phyloP scores from a whole-genome alignment of 2,113 vertebrate species.

The Sinocyclocheilus grahami region DNA sequence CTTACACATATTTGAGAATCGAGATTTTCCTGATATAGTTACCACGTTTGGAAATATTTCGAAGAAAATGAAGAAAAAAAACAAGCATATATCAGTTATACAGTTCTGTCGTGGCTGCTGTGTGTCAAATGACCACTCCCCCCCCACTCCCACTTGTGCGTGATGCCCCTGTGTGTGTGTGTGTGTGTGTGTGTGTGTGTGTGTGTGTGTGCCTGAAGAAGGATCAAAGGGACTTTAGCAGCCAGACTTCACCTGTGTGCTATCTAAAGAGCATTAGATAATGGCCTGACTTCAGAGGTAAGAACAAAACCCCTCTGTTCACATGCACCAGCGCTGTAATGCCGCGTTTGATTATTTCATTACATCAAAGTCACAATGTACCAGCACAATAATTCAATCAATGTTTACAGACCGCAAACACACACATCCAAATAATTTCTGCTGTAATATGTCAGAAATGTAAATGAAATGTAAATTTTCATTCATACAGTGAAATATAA shows the following conservation, averaged over 20 bases:
- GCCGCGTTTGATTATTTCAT: background rate
- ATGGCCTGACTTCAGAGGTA: conserved; percentile 17
- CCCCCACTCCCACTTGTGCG: too few species aligned
- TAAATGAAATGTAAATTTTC: background rate
- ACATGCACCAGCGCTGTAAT: conserved; percentile 6
- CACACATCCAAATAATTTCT: conserved; percentile 7
- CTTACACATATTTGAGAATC: too few species aligned
- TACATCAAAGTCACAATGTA: too few species aligned
- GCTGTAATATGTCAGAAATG: background rate
- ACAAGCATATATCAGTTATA: too few species aligned
- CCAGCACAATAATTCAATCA: too few species aligned
- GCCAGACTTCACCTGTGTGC: conserved; percentile 27
- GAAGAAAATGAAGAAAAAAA: too few species aligned
- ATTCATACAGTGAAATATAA: background rate
- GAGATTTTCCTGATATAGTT: too few species aligned
- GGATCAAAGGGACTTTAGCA: background rate
- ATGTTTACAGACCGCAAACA: background rate
- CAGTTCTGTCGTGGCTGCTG: too few species aligned
- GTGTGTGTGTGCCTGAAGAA: background rate
- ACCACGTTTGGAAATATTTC: too few species aligned
- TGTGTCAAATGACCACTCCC: too few species aligned
- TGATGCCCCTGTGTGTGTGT: too few species aligned
- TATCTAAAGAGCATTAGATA: conserved; percentile 26
- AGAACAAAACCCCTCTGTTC: conserved; percentile 37
- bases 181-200: background rate